Evolutionary conservation across 2,888 invertebrate genomes (phyloP).

Genomic region (Dolomedes plantarius): DNA sequence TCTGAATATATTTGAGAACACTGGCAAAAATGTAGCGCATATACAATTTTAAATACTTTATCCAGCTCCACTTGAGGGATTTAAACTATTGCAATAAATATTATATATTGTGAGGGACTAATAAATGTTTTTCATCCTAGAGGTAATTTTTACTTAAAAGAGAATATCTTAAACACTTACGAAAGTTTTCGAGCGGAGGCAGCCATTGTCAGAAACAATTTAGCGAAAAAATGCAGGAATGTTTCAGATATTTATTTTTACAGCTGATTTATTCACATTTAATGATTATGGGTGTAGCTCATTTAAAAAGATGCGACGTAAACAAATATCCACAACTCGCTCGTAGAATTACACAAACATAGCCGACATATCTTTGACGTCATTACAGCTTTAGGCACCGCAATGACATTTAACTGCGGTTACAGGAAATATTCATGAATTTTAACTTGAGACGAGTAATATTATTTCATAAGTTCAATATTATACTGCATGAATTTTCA

Average conservation of each 20-base stretch:
- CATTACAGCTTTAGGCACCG: conserved; percentile 37
- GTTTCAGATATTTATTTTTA: not conserved
- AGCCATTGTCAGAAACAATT: conserved; percentile 33
- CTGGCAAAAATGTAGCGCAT: too few species aligned
- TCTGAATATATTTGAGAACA: too few species aligned
- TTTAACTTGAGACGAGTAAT: too few species aligned
- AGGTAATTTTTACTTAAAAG: too few species aligned
- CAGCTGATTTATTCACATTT: not conserved
- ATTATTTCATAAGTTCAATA: too few species aligned
- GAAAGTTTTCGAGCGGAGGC: conserved; percentile 67
- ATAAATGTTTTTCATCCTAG: too few species aligned
- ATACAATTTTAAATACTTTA: too few species aligned
- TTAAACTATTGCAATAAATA: too few species aligned
- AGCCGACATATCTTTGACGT: conserved; percentile 66
- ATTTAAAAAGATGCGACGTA: not conserved
- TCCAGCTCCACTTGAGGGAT: too few species aligned
- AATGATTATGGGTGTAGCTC: not conserved
- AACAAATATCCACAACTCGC: conserved; percentile 52
- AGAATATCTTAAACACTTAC: conserved; percentile 56
- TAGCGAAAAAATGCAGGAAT: not conserved
- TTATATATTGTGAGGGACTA: too few species aligned
- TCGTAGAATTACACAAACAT: conserved; percentile 30
- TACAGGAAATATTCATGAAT: too few species aligned
- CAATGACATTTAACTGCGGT: conserved; percentile 22
- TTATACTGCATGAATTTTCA: too few species aligned